A percentile compares a stretch with the other conserved stretches of the same genome.
Evolutionary conservation across 2,888 invertebrate species (phyloP).

Genomic region (Eristalis pertinax): DNA sequence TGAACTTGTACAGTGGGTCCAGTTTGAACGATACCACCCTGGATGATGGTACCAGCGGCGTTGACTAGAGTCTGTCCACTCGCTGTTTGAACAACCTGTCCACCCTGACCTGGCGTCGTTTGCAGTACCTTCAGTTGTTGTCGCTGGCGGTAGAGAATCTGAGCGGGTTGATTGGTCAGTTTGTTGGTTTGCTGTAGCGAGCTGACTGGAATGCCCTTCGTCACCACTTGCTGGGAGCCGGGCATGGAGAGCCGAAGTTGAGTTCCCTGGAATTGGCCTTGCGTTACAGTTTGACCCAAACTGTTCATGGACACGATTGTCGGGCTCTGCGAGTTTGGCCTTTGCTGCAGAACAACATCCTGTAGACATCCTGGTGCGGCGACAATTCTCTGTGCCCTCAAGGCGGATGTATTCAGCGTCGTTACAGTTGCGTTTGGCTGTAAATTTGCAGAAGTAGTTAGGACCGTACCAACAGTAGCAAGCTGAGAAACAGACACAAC

Average conservation of each 20-base stretch:
- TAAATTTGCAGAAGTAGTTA: slow-evolving; percentile 79
- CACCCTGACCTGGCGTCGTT: slow-evolving; percentile 73
- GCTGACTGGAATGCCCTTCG: slow-evolving; percentile 80
- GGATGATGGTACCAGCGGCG: slow-evolving; percentile 80
- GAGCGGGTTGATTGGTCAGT: slow-evolving; percentile 77
- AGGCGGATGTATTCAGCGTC: slow-evolving; percentile 78
- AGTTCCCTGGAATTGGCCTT: slow-evolving; percentile 79
- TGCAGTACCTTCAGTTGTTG: slow-evolving; percentile 78
- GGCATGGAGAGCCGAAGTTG: slow-evolving; percentile 80
- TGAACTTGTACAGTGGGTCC: slow-evolving; percentile 79
- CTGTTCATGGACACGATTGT: slow-evolving; percentile 81
- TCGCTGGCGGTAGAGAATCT: slow-evolving; percentile 81
- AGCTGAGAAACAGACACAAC: slow-evolving; percentile 81
- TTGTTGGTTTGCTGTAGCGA: slow-evolving; percentile 79
- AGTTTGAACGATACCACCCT: slow-evolving; percentile 79
- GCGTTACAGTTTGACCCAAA: slow-evolving; percentile 77
- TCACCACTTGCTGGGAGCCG: slow-evolving; percentile 78
- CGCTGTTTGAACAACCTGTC: slow-evolving; percentile 79
- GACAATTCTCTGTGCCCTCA: slow-evolving; percentile 80
- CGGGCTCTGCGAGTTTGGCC: slow-evolving; percentile 79
- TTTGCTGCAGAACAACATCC: slow-evolving; percentile 80
- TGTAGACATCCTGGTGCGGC: slow-evolving; percentile 78
- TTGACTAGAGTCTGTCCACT: slow-evolving; percentile 78
- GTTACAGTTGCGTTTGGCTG: slow-evolving; percentile 78
- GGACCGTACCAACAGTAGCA: slow-evolving; percentile 79